phyloP scores from a whole-genome alignment of 2,888 invertebrate species.

The Prosopocoilus inquinatus region DNA sequence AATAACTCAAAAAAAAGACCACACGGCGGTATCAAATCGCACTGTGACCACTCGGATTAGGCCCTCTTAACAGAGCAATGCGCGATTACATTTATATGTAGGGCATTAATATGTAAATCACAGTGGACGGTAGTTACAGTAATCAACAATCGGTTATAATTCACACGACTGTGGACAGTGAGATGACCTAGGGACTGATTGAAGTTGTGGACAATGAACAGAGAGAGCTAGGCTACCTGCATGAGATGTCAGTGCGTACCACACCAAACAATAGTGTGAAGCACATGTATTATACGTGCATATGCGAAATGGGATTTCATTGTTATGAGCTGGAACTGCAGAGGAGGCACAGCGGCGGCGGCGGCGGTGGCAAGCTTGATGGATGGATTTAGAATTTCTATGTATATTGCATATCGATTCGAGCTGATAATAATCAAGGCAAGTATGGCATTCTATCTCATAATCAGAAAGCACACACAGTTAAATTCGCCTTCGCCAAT shows the following conservation, averaged over 20 bases:
- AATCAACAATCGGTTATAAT: not conserved
- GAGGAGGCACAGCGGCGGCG: not conserved
- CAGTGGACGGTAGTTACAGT: not conserved
- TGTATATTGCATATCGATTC: not conserved
- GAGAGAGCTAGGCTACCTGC: not conserved
- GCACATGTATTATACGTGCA: constrained; percentile 11
- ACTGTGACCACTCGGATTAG: too few species aligned
- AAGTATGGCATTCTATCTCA: too few species aligned
- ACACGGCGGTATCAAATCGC: too few species aligned
- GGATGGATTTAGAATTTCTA: constrained; percentile 1
- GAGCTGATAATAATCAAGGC: too few species aligned
- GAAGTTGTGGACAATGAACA: not conserved
- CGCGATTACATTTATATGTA: too few species aligned
- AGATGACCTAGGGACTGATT: constrained; percentile 1
- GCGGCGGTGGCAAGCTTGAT: not conserved
- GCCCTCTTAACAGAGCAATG: too few species aligned
- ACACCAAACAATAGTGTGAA: not conserved
- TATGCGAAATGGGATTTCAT: constrained; percentile 21
- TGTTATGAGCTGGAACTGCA: constrained; percentile 7
- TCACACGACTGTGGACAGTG: not conserved
- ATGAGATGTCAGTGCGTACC: constrained; percentile 1
- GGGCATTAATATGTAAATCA: too few species aligned
- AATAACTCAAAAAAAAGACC: constrained; percentile 10
- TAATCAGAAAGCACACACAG: too few species aligned
- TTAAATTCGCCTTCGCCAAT: too few species aligned